phyloP scores from a whole-genome alignment of 2,797 vertebrate genomes.

The Alcedo atthis region DNA sequence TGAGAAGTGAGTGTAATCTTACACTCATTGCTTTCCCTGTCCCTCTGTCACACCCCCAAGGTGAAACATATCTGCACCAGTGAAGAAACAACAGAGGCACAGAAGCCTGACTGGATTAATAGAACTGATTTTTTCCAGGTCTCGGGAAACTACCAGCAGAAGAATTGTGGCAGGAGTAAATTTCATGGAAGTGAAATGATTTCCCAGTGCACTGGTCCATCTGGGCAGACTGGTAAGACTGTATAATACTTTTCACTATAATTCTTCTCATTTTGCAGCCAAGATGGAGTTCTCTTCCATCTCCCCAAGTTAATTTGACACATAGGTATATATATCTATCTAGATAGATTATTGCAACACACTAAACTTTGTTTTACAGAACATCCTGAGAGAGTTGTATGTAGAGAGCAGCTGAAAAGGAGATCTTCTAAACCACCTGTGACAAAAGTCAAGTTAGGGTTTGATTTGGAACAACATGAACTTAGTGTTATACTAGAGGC shows the following conservation, averaged over 20 bases:
- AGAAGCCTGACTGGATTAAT: conserved; percentile 39
- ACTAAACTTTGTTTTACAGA: conserved; percentile 58
- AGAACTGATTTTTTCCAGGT: conserved; percentile 70
- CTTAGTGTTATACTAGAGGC: conserved; percentile 92
- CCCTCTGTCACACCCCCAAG: not conserved
- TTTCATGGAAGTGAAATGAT: not conserved
- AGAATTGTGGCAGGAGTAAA: not conserved
- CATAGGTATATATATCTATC: not conserved
- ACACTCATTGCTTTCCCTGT: not conserved
- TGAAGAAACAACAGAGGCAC: conserved; percentile 19
- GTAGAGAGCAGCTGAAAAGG: conserved; percentile 20
- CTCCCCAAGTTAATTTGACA: not conserved
- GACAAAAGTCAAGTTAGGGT: conserved; percentile 78
- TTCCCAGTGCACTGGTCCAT: not conserved
- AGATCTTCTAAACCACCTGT: conserved; percentile 84
- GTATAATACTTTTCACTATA: not conserved
- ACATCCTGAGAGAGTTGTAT: not conserved
- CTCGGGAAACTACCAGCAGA: conserved; percentile 63
- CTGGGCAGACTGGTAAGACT: conserved; percentile 45
- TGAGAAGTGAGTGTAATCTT: not conserved
- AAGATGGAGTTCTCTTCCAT: not conserved
- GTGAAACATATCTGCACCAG: not conserved
- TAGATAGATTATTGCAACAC: not conserved
- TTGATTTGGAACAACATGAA: conserved; percentile 86
- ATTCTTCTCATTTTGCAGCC: not conserved